Percentiles rank a stretch among this genome's conserved stretches.
These are phyloP conservation scores for Darevskia nairensis DNA, from an alignment of 2,797 vertebrate species.

Conservation along the genomic window DNA sequence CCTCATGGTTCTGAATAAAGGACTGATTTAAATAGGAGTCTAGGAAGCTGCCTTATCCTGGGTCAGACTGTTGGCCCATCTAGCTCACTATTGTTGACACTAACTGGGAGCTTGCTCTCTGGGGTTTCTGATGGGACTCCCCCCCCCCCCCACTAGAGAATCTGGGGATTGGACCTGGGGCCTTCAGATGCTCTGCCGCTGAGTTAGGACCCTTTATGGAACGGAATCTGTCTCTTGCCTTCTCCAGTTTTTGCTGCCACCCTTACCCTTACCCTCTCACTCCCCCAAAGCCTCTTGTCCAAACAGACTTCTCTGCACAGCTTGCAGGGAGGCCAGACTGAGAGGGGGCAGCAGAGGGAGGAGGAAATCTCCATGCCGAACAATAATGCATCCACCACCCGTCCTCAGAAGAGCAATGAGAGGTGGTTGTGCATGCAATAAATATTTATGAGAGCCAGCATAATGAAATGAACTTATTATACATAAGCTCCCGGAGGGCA, in stretches of 20 bases:
- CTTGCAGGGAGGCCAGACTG: background rate
- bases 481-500: conserved; percentile 65
- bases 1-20: too few relatives aligned
- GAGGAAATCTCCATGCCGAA: conserved; percentile 52
- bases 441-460: conserved; percentile 73
- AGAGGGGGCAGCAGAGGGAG: background rate
- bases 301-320: background rate
- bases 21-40: too few relatives aligned
- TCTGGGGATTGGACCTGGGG: too few relatives aligned
- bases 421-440: conserved; percentile 56
- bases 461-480: conserved; percentile 73
- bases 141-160: too few relatives aligned
- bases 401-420: conserved; percentile 68
- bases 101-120: too few relatives aligned
- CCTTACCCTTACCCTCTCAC: background rate
- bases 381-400: conserved; percentile 51
- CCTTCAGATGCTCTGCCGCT: too few relatives aligned
- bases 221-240: background rate
- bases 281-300: background rate
- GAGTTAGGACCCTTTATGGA: too few relatives aligned
- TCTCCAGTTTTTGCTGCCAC: background rate
- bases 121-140: too few relatives aligned
- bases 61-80: too few relatives aligned
- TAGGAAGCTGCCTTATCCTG: too few relatives aligned
- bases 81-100: too few relatives aligned